These are phyloP conservation scores for Reticulitermes lucifugus DNA, from an alignment of 2,888 invertebrate species.

Conservation along the genomic window DNA sequence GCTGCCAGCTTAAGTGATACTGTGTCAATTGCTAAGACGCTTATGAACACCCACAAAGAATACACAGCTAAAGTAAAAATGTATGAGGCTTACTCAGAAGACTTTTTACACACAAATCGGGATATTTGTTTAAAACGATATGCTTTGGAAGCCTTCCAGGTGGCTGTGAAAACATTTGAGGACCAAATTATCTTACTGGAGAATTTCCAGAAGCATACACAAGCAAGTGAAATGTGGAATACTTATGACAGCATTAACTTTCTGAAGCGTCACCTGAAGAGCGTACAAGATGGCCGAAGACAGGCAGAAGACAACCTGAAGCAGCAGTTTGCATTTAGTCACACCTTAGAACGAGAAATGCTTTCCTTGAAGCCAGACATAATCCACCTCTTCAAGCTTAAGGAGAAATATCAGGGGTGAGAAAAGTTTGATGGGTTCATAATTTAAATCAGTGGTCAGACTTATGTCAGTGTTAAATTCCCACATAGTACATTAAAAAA, in stretches of 20 bases:
- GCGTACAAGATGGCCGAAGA: constrained; percentile 80
- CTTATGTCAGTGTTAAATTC: no score
- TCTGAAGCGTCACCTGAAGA: constrained; percentile 77
- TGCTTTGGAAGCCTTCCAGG: constrained; percentile 88
- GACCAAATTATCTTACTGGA: constrained; percentile 71
- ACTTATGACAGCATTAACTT: constrained; percentile 83
- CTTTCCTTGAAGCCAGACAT: constrained; percentile 90
- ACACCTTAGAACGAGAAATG: constrained; percentile 88
- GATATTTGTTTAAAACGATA: constrained; percentile 86
- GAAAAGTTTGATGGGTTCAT: neutral
- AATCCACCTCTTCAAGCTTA: constrained; percentile 78
- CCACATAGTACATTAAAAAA: no score
- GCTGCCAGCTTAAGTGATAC: constrained; percentile 75
- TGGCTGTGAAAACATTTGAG: constrained; percentile 89
- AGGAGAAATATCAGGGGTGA: constrained; percentile 82
- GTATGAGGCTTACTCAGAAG: constrained; percentile 80
- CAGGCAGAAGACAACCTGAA: constrained; percentile 83
- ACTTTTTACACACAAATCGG: constrained; percentile 80
- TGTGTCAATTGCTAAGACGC: constrained; percentile 77
- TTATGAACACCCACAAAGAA: constrained; percentile 79
- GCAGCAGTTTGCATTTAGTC: constrained; percentile 80
- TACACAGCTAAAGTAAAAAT: constrained; percentile 78
- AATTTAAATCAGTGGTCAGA: no score
- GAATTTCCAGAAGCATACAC: constrained; percentile 3
- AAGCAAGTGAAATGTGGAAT: constrained; percentile 77